These are phyloP conservation scores for Nibea coibor DNA, from an alignment of 2,113 vertebrate genomes.

Conservation along the genomic window DNA sequence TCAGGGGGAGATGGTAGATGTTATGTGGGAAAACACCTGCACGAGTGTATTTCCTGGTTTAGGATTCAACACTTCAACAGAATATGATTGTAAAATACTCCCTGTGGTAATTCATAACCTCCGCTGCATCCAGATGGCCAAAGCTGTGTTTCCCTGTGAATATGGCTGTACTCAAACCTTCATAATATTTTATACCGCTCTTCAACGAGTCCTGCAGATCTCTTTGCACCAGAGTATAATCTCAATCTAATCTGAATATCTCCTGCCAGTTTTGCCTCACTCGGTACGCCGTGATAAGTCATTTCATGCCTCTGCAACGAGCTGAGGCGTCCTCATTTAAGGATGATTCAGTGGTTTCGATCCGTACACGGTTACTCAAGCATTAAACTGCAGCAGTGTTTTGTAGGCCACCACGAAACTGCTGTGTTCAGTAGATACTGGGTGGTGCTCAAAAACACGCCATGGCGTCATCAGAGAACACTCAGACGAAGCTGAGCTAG, in stretches of 20 bases:
- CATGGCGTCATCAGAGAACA: not conserved
- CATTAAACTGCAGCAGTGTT: not conserved
- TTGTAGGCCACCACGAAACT: conserved; percentile 2
- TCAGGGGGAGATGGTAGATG: not conserved
- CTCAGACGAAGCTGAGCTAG: too few relatives aligned
- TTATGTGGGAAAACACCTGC: conserved; percentile 26
- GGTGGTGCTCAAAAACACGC: not conserved
- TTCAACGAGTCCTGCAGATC: not conserved
- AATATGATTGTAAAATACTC: not conserved
- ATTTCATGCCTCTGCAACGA: conserved; percentile 1
- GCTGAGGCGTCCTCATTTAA: not conserved
- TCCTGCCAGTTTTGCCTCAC: not conserved
- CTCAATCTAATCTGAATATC: conserved; percentile 3
- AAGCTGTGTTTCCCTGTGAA: not conserved
- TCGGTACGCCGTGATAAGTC: not conserved
- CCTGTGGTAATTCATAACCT: not conserved
- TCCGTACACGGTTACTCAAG: not conserved
- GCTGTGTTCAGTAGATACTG: not conserved
- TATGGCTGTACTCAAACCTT: not conserved
- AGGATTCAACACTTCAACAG: conserved; percentile 10
- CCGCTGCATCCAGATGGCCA: not conserved
- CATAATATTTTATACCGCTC: not conserved
- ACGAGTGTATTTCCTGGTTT: conserved; percentile 17
- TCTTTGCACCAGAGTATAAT: not conserved
- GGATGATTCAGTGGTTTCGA: conserved; percentile 55